phyloP scores from a whole-genome alignment of 2,797 vertebrate genomes.

The Astyanax mexicanus region DNA sequence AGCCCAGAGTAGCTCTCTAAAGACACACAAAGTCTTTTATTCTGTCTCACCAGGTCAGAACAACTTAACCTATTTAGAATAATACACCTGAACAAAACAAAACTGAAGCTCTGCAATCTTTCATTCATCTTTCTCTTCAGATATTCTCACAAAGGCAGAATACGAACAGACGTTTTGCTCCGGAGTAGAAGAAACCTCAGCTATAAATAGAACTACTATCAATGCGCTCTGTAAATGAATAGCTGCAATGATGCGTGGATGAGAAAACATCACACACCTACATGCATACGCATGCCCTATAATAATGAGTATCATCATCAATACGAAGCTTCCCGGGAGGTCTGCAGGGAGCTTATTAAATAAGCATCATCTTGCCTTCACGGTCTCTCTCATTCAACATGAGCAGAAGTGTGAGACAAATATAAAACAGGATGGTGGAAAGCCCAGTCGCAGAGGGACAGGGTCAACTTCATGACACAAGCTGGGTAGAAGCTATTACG shows the following conservation, averaged over 20 bases:
- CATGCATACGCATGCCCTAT: neutral
- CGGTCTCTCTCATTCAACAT: conserved; percentile 18
- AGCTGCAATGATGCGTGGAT: neutral
- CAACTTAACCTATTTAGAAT: neutral
- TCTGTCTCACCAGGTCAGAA: neutral
- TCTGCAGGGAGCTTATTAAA: conserved; percentile 33
- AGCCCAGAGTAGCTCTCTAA: too few species aligned
- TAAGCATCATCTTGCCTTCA: neutral
- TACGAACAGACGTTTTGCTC: neutral
- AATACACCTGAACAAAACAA: neutral
- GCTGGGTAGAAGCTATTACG: neutral
- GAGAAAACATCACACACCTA: neutral
- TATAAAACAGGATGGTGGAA: neutral
- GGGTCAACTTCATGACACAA: neutral
- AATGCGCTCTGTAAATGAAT: neutral
- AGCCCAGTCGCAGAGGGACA: conserved; percentile 27
- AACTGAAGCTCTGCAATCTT: neutral
- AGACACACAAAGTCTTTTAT: too few species aligned
- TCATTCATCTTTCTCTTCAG: neutral
- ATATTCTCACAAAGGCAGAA: neutral
- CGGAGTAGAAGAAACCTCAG: neutral
- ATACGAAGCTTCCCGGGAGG: conserved; percentile 12
- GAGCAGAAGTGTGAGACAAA: conserved; percentile 37
- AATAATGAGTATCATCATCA: conserved; percentile 17
- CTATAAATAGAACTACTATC: neutral